Conservation (phyloP, 2,797 vertebrate species). For the Sebastes itinus region DNA sequence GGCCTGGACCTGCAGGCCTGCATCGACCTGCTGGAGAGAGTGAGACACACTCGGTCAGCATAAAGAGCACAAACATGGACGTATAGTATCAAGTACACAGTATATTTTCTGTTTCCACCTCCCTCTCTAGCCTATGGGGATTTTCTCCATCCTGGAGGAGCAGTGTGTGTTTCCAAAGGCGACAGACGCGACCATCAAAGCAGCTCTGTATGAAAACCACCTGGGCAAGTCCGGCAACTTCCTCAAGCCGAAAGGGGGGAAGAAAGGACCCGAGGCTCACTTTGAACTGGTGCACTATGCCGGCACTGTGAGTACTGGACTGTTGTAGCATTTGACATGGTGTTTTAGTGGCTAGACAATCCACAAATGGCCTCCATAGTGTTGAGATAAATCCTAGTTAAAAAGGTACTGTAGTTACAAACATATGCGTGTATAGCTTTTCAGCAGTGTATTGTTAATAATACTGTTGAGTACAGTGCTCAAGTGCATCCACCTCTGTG, state of each 20-base stretch:
- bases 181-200: constrained; percentile 72
- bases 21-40: constrained; percentile 83
- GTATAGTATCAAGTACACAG: not conserved
- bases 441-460: not conserved
- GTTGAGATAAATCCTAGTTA: not conserved
- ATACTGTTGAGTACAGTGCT: not conserved
- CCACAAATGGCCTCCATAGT: not conserved
- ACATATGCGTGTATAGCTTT: not conserved
- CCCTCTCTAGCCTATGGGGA: constrained; percentile 73
- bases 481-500: not conserved
- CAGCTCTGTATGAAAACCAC: constrained; percentile 74
- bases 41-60: not conserved
- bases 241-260: constrained; percentile 75
- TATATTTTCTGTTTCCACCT: not conserved
- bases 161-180: constrained; percentile 79
- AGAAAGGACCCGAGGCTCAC: constrained; percentile 71
- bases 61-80: not conserved
- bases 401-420: no score
- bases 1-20: constrained; percentile 83
- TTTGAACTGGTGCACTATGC: constrained; percentile 72
- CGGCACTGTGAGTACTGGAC: constrained; percentile 59
- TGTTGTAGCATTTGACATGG: not conserved
- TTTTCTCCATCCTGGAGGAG: constrained; percentile 84
- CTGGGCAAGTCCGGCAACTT: constrained; percentile 77
- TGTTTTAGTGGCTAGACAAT: not conserved